phyloP scores from a whole-genome alignment of 2,113 vertebrate species.

The Pelecanus crispus region DNA sequence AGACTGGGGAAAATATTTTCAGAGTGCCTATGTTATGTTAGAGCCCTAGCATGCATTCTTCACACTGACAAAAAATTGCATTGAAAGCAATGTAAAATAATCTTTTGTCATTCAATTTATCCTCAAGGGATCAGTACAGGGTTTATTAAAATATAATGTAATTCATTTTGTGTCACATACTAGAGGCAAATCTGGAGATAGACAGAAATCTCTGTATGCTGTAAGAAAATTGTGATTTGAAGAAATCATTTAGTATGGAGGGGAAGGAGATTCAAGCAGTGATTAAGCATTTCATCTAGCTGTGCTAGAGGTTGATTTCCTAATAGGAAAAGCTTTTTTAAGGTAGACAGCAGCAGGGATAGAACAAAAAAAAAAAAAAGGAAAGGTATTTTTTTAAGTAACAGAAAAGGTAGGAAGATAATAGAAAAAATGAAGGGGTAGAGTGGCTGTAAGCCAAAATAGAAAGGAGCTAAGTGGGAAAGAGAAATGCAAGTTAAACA shows the following conservation, averaged over 20 bases:
- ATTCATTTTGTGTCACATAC: constrained; percentile 23
- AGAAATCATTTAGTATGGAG: neutral
- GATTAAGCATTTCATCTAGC: neutral
- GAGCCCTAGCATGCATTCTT: neutral
- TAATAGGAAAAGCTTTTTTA: neutral
- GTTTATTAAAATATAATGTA: constrained; percentile 43
- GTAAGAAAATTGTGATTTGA: neutral
- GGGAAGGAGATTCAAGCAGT: neutral
- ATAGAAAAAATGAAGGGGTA: neutral
- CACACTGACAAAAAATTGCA: neutral
- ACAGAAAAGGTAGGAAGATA: neutral
- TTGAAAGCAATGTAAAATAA: constrained; percentile 23
- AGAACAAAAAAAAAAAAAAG: neutral
- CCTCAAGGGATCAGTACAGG: neutral
- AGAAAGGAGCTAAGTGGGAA: neutral
- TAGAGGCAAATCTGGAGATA: neutral
- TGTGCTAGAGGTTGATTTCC: neutral
- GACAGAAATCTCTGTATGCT: neutral
- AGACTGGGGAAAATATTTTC: neutral
- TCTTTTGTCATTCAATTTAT: neutral
- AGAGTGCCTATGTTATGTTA: neutral
- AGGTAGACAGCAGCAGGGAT: neutral
- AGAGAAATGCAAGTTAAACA: neutral
- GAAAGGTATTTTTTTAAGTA: neutral
- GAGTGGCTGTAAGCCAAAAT: neutral